Evolutionary conservation across 2,888 invertebrate genomes (phyloP).

Genomic region (Pantelozetes paolii): DNA sequence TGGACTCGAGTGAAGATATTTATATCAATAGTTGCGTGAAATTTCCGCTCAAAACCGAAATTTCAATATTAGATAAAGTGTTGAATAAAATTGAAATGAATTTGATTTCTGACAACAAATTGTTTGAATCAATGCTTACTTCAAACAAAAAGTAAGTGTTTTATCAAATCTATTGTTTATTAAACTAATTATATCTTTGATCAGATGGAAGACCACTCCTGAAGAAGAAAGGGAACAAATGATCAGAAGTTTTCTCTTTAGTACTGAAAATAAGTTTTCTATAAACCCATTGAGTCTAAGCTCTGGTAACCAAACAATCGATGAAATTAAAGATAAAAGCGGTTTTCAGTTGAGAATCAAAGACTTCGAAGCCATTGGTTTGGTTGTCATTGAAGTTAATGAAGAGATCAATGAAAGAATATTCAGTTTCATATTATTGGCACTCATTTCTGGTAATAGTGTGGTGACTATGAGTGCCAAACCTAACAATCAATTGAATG

Average conservation of each 20-base stretch:
- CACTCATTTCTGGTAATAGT: constrained; percentile 6
- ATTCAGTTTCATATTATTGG: not conserved
- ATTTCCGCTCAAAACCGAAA: not conserved
- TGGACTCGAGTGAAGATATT: not conserved
- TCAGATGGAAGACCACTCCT: constrained; percentile 8
- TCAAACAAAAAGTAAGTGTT: not conserved
- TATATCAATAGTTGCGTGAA: constrained; percentile 16
- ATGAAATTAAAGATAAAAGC: constrained; percentile 5
- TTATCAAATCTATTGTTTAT: not conserved
- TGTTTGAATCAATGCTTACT: not conserved
- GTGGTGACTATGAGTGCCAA: not conserved
- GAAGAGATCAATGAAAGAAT: not conserved
- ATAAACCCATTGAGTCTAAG: not conserved
- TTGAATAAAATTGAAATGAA: not conserved
- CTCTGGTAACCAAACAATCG: not conserved
- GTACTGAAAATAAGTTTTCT: not conserved
- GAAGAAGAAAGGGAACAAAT: not conserved
- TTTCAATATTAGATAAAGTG: not conserved
- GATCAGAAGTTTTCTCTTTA: not conserved
- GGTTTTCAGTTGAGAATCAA: not conserved
- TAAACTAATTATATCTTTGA: not conserved
- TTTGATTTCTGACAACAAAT: not conserved
- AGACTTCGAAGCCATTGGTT: constrained; percentile 12
- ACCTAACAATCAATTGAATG: not conserved
- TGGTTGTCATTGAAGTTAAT: not conserved